Evolutionary conservation across 2,888 invertebrate genomes (phyloP).

Genomic region (Sclerodermus sp.): DNA sequence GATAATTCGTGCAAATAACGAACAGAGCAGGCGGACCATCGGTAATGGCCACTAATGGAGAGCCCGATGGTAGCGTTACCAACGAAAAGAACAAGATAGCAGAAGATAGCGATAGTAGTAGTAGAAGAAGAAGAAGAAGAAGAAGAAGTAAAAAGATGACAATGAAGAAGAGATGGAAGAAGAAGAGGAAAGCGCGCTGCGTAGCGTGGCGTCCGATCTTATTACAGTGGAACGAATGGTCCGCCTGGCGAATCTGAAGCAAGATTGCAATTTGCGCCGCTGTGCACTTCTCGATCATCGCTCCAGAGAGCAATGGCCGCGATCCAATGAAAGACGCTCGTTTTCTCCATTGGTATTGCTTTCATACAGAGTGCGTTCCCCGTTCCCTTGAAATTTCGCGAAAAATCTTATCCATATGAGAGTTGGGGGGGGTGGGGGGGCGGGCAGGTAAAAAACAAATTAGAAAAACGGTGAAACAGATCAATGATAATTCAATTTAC

Average conservation of each 20-base stretch:
- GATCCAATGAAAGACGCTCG: neutral
- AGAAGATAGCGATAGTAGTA: no score
- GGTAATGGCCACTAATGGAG: no score
- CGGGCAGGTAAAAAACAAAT: no score
- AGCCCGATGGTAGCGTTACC: no score
- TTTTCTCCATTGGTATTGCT: conserved; percentile 6
- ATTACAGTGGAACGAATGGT: neutral
- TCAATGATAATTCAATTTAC: no score
- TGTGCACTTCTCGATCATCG: neutral
- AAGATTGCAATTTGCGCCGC: neutral
- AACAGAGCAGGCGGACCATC: neutral
- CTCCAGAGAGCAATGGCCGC: neutral
- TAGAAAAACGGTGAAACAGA: no score
- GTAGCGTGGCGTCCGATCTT: conserved; percentile 1
- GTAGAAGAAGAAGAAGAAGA: no score
- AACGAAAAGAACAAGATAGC: no score
- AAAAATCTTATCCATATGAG: neutral
- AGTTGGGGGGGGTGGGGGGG: no score
- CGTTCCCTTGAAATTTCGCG: conserved; percentile 9
- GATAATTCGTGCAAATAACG: neutral
- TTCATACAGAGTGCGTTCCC: conserved; percentile 26
- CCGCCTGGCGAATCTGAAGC: neutral
- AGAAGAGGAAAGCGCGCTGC: conserved; percentile 1
- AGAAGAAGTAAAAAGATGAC: no score
- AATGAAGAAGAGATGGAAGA: no score